phyloP scores from a whole-genome alignment of 2,797 vertebrate genomes.

The Alauda arvensis region DNA sequence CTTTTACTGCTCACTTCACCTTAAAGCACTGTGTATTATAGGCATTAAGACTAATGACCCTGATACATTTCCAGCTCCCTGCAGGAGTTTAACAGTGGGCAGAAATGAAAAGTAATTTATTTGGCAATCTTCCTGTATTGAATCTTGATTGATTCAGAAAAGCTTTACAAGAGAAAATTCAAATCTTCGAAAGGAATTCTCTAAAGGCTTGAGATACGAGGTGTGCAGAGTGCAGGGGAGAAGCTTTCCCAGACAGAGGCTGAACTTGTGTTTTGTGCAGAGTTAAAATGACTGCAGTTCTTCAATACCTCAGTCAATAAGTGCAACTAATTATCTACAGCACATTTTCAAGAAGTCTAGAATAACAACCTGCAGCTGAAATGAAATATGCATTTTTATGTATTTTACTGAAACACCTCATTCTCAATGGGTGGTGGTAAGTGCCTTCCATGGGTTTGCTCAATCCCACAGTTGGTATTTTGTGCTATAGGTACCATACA shows the following conservation, averaged over 20 bases:
- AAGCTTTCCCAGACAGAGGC: neutral
- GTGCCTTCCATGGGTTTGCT: neutral
- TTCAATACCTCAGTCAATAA: neutral
- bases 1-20: slow-evolving; percentile 11
- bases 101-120: slow-evolving; percentile 65
- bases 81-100: slow-evolving; percentile 37
- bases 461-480: neutral
- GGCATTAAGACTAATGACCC: slow-evolving; percentile 59
- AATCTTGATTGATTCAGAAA: slow-evolving; percentile 53
- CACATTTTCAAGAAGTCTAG: neutral
- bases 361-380: neutral
- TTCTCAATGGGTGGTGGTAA: neutral
- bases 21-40: slow-evolving; percentile 27
- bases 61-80: slow-evolving; percentile 56
- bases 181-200: slow-evolving; percentile 10
- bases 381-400: neutral
- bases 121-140: slow-evolving; percentile 44
- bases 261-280: neutral
- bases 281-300: neutral
- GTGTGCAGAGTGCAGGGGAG: neutral
- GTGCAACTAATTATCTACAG: neutral
- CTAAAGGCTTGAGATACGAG: neutral
- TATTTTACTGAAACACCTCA: neutral
- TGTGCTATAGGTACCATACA: neutral
- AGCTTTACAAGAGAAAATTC: slow-evolving; percentile 40